Conservation (phyloP, 2,113 vertebrate species). For the Pygoscelis antarcticus region DNA sequence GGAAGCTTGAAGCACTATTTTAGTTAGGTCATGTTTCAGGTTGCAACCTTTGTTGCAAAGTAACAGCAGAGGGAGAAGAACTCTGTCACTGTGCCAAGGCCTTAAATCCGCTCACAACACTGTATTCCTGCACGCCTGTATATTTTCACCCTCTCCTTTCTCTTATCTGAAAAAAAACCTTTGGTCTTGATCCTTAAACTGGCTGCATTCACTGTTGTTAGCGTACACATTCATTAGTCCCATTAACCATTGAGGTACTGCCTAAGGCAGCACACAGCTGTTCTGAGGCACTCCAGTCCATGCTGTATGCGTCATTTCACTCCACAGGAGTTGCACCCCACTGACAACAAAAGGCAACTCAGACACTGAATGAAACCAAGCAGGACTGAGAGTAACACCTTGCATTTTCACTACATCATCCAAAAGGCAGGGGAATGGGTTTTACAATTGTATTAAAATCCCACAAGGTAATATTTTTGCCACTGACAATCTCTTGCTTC, state of each 20-base stretch:
- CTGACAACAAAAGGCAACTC: conserved; percentile 1
- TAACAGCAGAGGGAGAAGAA: not conserved
- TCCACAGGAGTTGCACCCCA: not conserved
- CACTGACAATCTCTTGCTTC: not conserved
- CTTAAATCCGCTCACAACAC: not conserved
- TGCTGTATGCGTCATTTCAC: not conserved
- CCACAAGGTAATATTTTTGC: not conserved
- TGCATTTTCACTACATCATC: not conserved
- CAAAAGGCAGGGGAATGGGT: not conserved
- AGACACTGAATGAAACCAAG: conserved; percentile 16
- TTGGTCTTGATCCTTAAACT: not conserved
- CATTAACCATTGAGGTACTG: conserved; percentile 6
- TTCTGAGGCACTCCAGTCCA: not conserved
- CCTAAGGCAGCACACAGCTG: conserved; percentile 19
- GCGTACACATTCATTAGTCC: not conserved
- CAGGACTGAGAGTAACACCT: conserved; percentile 5
- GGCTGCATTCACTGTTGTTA: not conserved
- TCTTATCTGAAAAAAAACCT: not conserved
- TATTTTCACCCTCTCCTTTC: not conserved
- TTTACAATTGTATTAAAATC: conserved; percentile 27
- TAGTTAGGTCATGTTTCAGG: not conserved
- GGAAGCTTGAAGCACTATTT: not conserved
- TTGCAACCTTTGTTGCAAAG: not conserved
- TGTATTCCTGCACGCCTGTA: not conserved
- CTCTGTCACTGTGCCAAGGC: not conserved